Evolutionary conservation across 1,140 invertebrate species (phyloP), one percentile per base, ranked within the genome.

Genomic region (Dryas iulia): DNA sequence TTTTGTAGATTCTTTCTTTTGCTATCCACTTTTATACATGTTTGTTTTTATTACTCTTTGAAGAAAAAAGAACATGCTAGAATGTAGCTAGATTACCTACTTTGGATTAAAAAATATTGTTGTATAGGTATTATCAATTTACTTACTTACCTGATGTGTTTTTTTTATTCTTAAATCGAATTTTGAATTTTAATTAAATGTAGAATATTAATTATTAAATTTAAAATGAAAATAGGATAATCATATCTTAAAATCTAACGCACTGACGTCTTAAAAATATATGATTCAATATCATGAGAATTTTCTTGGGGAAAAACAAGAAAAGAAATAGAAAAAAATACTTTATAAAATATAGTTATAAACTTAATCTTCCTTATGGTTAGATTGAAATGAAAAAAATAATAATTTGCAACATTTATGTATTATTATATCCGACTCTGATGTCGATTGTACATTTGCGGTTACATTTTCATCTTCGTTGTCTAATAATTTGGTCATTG

Each of bases 401-500:
- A 0, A 11, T 28, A 62, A 30, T 56, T 63, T 18, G 52, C 11
- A 56, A 25, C 23, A 33, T 18, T 54, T 25, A 52, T 14, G 23
- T 33, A 59, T 66, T 31, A 68, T 67, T 67, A 68, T 12, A 14
- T 28, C 52, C 21, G 57, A 31, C 57, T 57, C 59, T 8, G 24
- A 56, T 18, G 47, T 28, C 23, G 54, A 66, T 62, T 62, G 28
- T 56, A 33, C 54, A 30, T 71, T 71, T 71, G 69, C 64, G 69
- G 64, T 71, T 71, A 59, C 30, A 56, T 60, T 70, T 70, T 33
- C 59, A 66, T 52, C 59, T 61, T 47, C 26, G 33, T 59, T 59
- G 53, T 63, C 39, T 66, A 52, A 73, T 74, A 60, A 71, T 74
- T 66, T 70, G 67, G 58, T 31, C 64, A 66, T 71, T 74, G 68